These are phyloP conservation scores for Fistularia commersonii DNA, from an alignment of 2,797 vertebrate species.

Conservation along the genomic window DNA sequence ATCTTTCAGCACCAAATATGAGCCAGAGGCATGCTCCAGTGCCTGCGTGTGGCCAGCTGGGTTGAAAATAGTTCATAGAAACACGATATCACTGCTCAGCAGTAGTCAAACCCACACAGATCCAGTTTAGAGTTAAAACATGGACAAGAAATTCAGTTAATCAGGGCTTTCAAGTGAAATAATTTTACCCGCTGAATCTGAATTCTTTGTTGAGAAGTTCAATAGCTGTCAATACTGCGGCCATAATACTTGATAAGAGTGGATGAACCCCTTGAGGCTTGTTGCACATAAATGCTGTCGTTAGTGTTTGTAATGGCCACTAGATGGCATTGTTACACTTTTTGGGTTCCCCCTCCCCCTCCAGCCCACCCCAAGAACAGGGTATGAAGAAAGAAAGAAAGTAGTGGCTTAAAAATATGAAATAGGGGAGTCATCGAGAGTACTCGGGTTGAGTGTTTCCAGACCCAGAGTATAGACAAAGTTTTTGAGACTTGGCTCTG, in stretches of 20 bases:
- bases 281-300: not conserved
- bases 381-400: constrained; percentile 13
- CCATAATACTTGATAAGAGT: not conserved
- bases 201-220: not conserved
- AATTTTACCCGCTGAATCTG: not conserved
- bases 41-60: constrained; percentile 22
- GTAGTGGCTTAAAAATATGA: constrained; percentile 25
- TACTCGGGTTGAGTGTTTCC: constrained; percentile 34
- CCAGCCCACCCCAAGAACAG: constrained; percentile 8
- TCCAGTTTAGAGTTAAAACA: constrained; percentile 48
- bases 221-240: not conserved
- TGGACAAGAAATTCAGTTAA: constrained; percentile 20
- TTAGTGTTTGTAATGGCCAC: constrained; percentile 34
- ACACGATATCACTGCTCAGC: constrained; percentile 52
- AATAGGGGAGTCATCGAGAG: constrained; percentile 10
- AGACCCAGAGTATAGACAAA: constrained; percentile 17
- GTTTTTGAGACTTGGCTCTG: constrained; percentile 22
- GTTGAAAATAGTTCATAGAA: constrained; percentile 64
- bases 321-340: constrained; percentile 67
- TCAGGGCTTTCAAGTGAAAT: not conserved
- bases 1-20: constrained; percentile 25
- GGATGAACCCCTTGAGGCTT: not conserved
- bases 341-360: not conserved
- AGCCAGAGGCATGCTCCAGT: constrained; percentile 8
- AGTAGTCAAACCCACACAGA: constrained; percentile 27